These are phyloP conservation scores for Callitettix versicolor DNA, from an alignment of 1,140 invertebrate genomes.

Conservation along the genomic window DNA sequence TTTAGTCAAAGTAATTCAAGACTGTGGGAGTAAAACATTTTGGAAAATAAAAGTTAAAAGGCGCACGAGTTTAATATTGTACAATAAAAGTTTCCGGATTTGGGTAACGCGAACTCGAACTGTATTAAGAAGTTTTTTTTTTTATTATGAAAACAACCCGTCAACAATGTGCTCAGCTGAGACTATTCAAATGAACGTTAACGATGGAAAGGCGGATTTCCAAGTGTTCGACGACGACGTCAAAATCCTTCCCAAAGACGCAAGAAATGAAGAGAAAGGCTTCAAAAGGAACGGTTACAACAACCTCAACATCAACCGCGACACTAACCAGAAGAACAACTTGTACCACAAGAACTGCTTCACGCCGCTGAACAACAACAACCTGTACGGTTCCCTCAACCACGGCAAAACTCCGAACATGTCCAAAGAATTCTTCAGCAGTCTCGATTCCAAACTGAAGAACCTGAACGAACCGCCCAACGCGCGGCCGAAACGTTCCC, in stretches of 20 bases:
- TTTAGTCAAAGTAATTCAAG: too few relatives aligned
- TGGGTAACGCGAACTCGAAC: too few relatives aligned
- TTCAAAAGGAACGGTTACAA: not conserved
- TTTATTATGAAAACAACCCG: too few relatives aligned
- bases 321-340: constrained; percentile 32
- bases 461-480: constrained; percentile 39
- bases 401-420: constrained; percentile 22
- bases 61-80: too few relatives aligned
- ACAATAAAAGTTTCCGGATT: too few relatives aligned
- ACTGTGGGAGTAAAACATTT: too few relatives aligned
- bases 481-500: not conserved
- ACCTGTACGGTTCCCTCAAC: not conserved
- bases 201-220: too few relatives aligned
- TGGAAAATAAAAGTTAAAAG: too few relatives aligned
- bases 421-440: constrained; percentile 45
- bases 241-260: constrained; percentile 23
- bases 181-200: too few relatives aligned
- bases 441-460: constrained; percentile 49
- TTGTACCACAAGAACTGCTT: constrained; percentile 18
- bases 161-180: too few relatives aligned
- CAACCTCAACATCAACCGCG: constrained; percentile 21
- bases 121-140: too few relatives aligned
- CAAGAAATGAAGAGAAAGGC: not conserved
- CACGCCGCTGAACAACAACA: not conserved
- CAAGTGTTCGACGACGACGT: constrained; percentile 9